phyloP scores from a whole-genome alignment of 2,797 vertebrate species.

The Enteromius radiatus region DNA sequence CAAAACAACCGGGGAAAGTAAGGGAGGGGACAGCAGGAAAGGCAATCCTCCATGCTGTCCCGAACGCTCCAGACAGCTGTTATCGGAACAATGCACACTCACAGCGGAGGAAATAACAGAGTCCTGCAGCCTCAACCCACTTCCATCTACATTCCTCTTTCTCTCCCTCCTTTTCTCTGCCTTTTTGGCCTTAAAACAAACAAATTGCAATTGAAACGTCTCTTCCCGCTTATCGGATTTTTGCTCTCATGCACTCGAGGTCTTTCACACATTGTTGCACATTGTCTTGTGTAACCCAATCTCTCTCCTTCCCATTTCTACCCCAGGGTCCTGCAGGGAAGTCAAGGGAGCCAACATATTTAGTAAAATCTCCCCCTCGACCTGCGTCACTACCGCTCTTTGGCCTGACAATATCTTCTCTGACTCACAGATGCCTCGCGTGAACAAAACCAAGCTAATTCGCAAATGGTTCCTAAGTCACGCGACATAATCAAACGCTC shows the following conservation, averaged over 20 bases:
- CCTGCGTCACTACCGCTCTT: constrained; percentile 7
- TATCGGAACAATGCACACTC: constrained; percentile 66
- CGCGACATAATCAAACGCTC: constrained; percentile 20
- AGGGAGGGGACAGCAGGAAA: constrained; percentile 41
- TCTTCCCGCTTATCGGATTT: constrained; percentile 7
- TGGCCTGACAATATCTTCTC: not conserved
- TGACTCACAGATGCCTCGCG: not conserved
- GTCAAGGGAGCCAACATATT: constrained; percentile 10
- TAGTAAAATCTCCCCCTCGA: constrained; percentile 16
- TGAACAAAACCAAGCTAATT: constrained; percentile 19
- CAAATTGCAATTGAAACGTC: not conserved
- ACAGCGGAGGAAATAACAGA: constrained; percentile 73
- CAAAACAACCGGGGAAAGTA: constrained; percentile 68
- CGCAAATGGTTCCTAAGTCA: constrained; percentile 25
- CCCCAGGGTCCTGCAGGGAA: constrained; percentile 9
- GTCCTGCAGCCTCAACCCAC: constrained; percentile 55
- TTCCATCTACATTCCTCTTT: constrained; percentile 47
- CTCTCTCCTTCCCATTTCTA: constrained; percentile 4
- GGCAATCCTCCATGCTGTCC: constrained; percentile 53
- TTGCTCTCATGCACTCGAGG: not conserved
- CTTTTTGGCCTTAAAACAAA: not conserved
- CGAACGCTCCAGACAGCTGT: constrained; percentile 55
- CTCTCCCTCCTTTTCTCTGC: constrained; percentile 20
- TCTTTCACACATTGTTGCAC: constrained; percentile 38
- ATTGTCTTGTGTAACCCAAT: constrained; percentile 39